phyloP scores from a whole-genome alignment of 2,888 invertebrate genomes.

The Cyclophora albipunctata region DNA sequence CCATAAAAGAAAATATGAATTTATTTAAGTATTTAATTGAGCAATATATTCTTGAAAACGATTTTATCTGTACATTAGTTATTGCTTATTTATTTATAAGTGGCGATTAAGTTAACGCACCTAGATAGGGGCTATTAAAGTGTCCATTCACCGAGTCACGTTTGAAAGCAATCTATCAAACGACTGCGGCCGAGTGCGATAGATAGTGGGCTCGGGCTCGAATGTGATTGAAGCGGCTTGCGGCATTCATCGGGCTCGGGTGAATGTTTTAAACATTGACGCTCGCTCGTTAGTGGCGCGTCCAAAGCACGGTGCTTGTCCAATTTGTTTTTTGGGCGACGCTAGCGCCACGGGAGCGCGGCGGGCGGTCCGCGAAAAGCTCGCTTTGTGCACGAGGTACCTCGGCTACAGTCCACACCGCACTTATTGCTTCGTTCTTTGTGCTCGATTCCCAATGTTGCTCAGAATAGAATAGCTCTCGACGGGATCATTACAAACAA shows the following conservation, averaged over 20 bases:
- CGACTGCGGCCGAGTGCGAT: too few species aligned
- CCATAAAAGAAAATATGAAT: too few species aligned
- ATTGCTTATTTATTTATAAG: too few species aligned
- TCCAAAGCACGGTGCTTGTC: slow-evolving; percentile 23
- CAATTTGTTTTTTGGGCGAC: slow-evolving; percentile 58
- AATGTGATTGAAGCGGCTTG: too few species aligned
- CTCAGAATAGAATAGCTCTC: slow-evolving; percentile 35
- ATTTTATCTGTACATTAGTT: too few species aligned
- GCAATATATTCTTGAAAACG: too few species aligned
- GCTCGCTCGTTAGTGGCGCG: slow-evolving; percentile 39
- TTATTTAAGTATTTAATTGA: too few species aligned
- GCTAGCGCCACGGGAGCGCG: slow-evolving; percentile 42
- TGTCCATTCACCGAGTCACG: too few species aligned
- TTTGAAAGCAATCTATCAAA: too few species aligned
- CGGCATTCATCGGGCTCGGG: not conserved
- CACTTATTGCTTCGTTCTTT: slow-evolving; percentile 47
- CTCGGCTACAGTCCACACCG: slow-evolving; percentile 47
- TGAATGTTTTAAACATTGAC: slow-evolving; percentile 42
- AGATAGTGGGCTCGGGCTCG: too few species aligned
- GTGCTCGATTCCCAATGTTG: slow-evolving; percentile 26
- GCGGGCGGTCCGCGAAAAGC: slow-evolving; percentile 53
- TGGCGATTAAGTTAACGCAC: too few species aligned
- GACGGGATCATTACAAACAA: slow-evolving; percentile 31
- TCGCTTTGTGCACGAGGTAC: slow-evolving; percentile 44
- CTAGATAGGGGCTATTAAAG: too few species aligned